Evolutionary conservation across 2,888 invertebrate species (phyloP).

Genomic region (Tholera decimalis): DNA sequence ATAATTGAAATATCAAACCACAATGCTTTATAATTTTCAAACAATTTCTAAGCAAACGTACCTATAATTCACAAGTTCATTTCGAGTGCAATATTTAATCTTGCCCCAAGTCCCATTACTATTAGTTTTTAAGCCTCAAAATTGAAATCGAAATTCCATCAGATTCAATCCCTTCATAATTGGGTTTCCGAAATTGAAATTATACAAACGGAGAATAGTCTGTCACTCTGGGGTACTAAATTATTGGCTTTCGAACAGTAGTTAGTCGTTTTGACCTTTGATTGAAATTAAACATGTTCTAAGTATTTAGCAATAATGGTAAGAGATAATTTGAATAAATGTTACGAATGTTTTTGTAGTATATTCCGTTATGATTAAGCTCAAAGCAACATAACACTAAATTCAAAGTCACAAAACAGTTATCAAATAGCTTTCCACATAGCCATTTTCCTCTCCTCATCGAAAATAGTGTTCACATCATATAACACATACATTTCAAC

Average conservation of each 20-base stretch:
- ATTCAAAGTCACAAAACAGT: not conserved
- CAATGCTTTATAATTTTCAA: constrained; percentile 21
- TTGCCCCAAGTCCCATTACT: constrained; percentile 59
- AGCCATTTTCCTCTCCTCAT: constrained; percentile 19
- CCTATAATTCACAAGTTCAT: constrained; percentile 38
- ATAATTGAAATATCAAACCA: constrained; percentile 1
- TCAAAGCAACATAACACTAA: not conserved
- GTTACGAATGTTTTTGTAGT: not conserved
- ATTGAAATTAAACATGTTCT: constrained; percentile 38
- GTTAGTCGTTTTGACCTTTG: constrained; percentile 47
- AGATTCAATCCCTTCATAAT: constrained; percentile 69
- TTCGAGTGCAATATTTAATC: constrained; percentile 63
- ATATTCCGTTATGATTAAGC: not conserved
- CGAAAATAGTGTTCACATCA: constrained; percentile 27
- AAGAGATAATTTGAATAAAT: constrained; percentile 6
- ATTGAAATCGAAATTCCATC: constrained; percentile 72
- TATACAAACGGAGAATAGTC: constrained; percentile 40
- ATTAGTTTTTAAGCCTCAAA: constrained; percentile 72
- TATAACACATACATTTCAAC: constrained; percentile 22
- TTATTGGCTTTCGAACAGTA: constrained; percentile 36
- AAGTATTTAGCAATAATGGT: not conserved
- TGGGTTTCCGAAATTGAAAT: constrained; percentile 67
- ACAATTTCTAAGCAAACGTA: constrained; percentile 41
- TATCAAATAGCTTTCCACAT: constrained; percentile 33
- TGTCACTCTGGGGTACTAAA: constrained; percentile 39